Percentiles rank a stretch among this genome's conserved stretches.
Evolutionary conservation across 2,888 invertebrate species (phyloP).

Genomic region (Eupeodes latifasciatus): DNA sequence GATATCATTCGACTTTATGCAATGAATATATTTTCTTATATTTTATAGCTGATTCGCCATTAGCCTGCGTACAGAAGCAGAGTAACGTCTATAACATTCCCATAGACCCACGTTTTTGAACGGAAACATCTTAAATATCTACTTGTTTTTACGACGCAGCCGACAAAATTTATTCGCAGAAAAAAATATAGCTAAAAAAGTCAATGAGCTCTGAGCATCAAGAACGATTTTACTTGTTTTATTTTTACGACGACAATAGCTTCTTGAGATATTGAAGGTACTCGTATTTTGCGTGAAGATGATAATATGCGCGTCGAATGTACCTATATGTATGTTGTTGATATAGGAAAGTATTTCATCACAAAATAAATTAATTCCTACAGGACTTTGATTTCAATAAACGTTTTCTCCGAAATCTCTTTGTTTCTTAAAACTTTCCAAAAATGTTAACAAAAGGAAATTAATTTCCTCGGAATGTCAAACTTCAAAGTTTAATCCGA

Average conservation of each 20-base stretch:
- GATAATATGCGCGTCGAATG: background rate
- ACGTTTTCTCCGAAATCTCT: slow-evolving; percentile 18
- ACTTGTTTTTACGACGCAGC: slow-evolving; percentile 68
- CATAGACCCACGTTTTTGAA: background rate
- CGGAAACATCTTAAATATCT: slow-evolving; percentile 19
- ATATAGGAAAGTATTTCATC: slow-evolving; percentile 60
- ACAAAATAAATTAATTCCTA: background rate
- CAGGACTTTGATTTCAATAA: background rate
- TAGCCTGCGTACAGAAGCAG: slow-evolving; percentile 37
- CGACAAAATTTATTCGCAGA: slow-evolving; percentile 57
- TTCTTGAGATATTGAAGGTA: background rate
- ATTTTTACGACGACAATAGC: slow-evolving; percentile 41
- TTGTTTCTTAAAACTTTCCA: slow-evolving; percentile 39
- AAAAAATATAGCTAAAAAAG: slow-evolving; percentile 27
- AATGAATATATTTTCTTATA: slow-evolving; percentile 74
- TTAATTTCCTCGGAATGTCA: slow-evolving; percentile 67
- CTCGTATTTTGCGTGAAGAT: slow-evolving; percentile 16
- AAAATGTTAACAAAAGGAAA: slow-evolving; percentile 48
- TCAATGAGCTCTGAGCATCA: background rate
- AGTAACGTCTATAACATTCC: background rate
- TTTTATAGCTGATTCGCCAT: slow-evolving; percentile 71
- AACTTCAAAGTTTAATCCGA: slow-evolving; percentile 69
- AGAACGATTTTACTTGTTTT: slow-evolving; percentile 40
- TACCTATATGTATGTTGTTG: background rate
- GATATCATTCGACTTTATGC: slow-evolving; percentile 41